Evolutionary conservation across 1,140 invertebrate genomes (phyloP).

Genomic region (Frieseomelitta varia): DNA sequence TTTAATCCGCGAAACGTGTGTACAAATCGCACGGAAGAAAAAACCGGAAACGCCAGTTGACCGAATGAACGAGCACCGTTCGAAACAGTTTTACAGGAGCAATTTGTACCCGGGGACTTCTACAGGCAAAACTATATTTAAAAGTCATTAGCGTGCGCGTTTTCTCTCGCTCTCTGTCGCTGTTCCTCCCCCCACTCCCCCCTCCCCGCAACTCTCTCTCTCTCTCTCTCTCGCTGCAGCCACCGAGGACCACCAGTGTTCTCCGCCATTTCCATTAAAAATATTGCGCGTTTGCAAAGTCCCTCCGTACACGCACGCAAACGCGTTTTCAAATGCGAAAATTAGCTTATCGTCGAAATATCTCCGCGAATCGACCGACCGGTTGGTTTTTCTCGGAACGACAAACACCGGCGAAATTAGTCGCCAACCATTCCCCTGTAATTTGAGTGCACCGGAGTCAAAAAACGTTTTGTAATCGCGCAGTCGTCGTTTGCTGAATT

Average conservation of each 20-base stretch:
- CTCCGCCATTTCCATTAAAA: slow-evolving; percentile 19
- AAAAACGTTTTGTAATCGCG: neutral
- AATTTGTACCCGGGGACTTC: slow-evolving; percentile 18
- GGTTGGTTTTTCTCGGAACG: neutral
- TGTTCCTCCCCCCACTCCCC: too few species aligned
- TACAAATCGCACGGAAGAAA: slow-evolving; percentile 42
- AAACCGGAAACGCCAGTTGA: slow-evolving; percentile 39
- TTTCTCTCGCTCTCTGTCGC: neutral
- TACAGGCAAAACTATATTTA: slow-evolving; percentile 34
- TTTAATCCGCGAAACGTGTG: slow-evolving; percentile 48
- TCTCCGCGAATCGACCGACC: neutral
- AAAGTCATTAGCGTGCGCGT: slow-evolving; percentile 36
- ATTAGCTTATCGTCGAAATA: neutral
- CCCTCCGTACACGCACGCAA: neutral
- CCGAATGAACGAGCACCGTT: slow-evolving; percentile 28
- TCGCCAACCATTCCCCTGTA: too few species aligned
- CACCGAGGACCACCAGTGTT: neutral
- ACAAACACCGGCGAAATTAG: slow-evolving; percentile 17
- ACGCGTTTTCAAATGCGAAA: neutral
- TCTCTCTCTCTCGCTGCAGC: neutral
- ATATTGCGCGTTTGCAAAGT: neutral
- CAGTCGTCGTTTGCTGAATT: neutral
- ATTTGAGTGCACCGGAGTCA: neutral
- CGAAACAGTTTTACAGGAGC: slow-evolving; percentile 44
- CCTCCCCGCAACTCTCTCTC: neutral